Conservation (phyloP, 2,113 vertebrate species). For the Neoarius graeffei region DNA sequence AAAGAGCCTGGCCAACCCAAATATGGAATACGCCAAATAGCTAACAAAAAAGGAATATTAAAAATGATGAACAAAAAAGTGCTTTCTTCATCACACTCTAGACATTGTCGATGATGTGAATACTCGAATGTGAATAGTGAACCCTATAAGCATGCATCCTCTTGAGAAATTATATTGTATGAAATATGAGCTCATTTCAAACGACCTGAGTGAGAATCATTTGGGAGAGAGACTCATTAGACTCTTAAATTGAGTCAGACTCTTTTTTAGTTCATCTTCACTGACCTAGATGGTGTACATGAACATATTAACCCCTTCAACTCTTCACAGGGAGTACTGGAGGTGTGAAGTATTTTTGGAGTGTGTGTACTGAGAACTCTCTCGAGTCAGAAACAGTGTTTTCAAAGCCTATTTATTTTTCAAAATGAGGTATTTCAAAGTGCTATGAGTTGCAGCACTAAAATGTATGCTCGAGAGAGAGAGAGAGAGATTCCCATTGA, state of each 20-base stretch:
- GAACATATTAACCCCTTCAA: not conserved
- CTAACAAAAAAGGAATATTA: constrained; percentile 13
- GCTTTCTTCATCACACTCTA: too few species aligned
- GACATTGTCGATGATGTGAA: not conserved
- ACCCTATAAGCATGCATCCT: not conserved
- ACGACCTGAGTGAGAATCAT: not conserved
- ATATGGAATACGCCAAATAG: constrained; percentile 8
- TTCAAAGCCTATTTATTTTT: constrained; percentile 97
- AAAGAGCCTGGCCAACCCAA: constrained; percentile 63
- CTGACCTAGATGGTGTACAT: constrained; percentile 13
- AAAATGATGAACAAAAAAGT: not conserved
- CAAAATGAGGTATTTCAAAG: constrained; percentile 99
- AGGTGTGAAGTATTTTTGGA: not conserved
- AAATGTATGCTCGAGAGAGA: constrained; percentile 86
- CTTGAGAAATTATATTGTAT: not conserved
- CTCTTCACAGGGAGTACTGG: not conserved
- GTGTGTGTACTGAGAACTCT: constrained; percentile 1
- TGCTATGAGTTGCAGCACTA: constrained; percentile 99
- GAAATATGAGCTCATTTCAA: not conserved
- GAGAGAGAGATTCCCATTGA: constrained; percentile 80
- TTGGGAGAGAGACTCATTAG: constrained; percentile 2
- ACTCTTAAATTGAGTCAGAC: not conserved
- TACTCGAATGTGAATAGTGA: not conserved
- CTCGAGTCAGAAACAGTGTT: constrained; percentile 41
- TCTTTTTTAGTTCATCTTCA: not conserved